These are phyloP conservation scores for Parnassius apollo DNA, from an alignment of 2,888 invertebrate genomes.

Conservation along the genomic window DNA sequence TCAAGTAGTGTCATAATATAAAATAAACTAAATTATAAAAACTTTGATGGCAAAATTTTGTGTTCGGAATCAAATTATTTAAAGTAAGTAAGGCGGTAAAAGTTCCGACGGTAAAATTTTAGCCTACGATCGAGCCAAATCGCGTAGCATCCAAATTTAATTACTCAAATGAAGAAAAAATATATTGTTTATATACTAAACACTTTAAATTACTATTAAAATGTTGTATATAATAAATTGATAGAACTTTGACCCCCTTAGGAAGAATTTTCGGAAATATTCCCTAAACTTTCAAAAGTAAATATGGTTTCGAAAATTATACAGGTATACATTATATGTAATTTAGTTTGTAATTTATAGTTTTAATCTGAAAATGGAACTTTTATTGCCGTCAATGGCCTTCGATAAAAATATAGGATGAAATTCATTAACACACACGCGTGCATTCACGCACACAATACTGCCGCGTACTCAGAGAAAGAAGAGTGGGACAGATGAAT, in stretches of 20 bases:
- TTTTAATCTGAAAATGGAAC: too few species aligned
- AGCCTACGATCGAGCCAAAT: slow-evolving; percentile 65
- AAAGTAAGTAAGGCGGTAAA: slow-evolving; percentile 32
- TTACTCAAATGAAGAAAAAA: neutral
- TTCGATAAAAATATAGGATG: slow-evolving; percentile 77
- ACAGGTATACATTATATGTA: too few species aligned
- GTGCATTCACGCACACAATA: slow-evolving; percentile 53
- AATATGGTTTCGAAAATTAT: too few species aligned
- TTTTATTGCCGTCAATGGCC: slow-evolving; percentile 60
- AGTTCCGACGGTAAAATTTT: slow-evolving; percentile 74
- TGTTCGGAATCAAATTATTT: slow-evolving; percentile 12
- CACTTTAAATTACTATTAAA: neutral
- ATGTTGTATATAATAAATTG: neutral
- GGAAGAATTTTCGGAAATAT: too few species aligned
- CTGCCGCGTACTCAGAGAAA: slow-evolving; percentile 62
- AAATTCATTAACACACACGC: slow-evolving; percentile 73
- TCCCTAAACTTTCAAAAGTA: too few species aligned
- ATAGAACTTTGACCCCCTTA: slow-evolving; percentile 16
- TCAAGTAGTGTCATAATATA: neutral
- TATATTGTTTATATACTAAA: too few species aligned
- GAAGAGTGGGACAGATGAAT: slow-evolving; percentile 78
- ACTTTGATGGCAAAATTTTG: neutral
- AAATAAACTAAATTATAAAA: neutral
- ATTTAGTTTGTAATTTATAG: too few species aligned
- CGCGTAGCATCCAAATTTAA: slow-evolving; percentile 38